A percentile compares a stretch with the other conserved stretches of the same genome.
These are phyloP conservation scores for Crypturellus tataupa DNA, from an alignment of 2,797 vertebrate species.

Conservation along the genomic window DNA sequence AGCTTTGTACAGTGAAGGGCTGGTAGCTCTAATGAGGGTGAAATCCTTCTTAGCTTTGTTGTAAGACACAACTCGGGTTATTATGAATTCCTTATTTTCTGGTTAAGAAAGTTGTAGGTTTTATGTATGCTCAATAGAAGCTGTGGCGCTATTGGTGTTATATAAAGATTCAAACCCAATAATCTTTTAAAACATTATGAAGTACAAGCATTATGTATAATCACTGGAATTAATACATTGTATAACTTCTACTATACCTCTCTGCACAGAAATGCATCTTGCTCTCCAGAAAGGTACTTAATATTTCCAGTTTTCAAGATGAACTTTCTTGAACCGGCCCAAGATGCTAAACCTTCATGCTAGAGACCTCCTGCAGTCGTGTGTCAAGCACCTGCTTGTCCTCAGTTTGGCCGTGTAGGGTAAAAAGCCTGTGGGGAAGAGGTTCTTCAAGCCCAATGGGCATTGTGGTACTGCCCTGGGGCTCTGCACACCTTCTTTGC, in stretches of 20 bases:
- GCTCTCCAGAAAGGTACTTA: neutral
- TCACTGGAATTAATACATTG: neutral
- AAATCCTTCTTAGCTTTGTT: neutral
- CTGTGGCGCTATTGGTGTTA: neutral
- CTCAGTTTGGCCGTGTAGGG: neutral
- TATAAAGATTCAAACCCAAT: neutral
- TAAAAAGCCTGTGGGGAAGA: neutral
- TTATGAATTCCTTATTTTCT: too few species aligned
- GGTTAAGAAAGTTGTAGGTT: neutral
- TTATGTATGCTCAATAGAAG: neutral
- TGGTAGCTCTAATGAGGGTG: too few species aligned
- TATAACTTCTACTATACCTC: neutral
- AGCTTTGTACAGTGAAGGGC: neutral
- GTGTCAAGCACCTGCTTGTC: neutral
- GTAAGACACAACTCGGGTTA: neutral
- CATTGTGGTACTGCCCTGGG: neutral
- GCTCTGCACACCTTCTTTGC: neutral
- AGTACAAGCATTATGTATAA: neutral
- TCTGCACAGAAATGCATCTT: neutral
- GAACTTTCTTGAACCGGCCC: neutral
- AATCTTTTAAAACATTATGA: neutral
- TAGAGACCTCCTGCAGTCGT: neutral
- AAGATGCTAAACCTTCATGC: neutral
- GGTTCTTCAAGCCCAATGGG: neutral
- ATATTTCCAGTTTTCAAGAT: neutral